Percentiles rank a stretch among this genome's conserved stretches.
phyloP scores from a whole-genome alignment of 2,888 invertebrate species.

The Eristalis arbustorum region DNA sequence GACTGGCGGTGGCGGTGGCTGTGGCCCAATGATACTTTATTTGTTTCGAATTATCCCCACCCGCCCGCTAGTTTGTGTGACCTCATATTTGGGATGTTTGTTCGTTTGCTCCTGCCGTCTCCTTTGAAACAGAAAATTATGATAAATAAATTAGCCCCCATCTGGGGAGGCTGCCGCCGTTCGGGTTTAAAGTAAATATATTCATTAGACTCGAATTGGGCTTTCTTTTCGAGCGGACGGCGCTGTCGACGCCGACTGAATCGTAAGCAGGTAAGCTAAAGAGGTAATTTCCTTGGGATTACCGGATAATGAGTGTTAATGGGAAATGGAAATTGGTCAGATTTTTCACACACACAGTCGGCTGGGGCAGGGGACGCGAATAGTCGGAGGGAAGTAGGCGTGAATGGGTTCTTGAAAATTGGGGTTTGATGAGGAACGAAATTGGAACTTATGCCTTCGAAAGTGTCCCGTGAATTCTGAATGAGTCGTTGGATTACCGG shows the following conservation, averaged over 20 bases:
- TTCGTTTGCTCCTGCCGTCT: not conserved
- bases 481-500: not conserved
- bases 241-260: conserved; percentile 40
- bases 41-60: conserved; percentile 66
- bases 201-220: conserved; percentile 63
- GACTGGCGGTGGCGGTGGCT: conserved; percentile 20
- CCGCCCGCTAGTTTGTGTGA: conserved; percentile 55
- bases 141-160: conserved; percentile 66
- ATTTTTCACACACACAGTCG: not conserved
- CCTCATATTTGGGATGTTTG: conserved; percentile 27
- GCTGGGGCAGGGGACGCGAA: no score
- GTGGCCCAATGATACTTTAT: conserved; percentile 65
- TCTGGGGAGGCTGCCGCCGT: conserved; percentile 24
- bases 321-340: conserved; percentile 48
- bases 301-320: conserved; percentile 68
- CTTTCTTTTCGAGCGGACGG: conserved; percentile 22
- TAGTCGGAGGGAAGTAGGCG: not conserved
- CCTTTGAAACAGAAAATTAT: conserved; percentile 37
- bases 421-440: conserved; percentile 15
- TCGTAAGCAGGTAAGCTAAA: conserved; percentile 59
- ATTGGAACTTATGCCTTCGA: conserved; percentile 31
- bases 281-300: conserved; percentile 61
- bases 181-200: conserved; percentile 68
- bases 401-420: conserved; percentile 13
- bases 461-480: not conserved